Percentiles rank a stretch among this genome's conserved stretches.
Evolutionary conservation across 2,888 invertebrate species (phyloP).

Genomic region (Hermodice carunculata): DNA sequence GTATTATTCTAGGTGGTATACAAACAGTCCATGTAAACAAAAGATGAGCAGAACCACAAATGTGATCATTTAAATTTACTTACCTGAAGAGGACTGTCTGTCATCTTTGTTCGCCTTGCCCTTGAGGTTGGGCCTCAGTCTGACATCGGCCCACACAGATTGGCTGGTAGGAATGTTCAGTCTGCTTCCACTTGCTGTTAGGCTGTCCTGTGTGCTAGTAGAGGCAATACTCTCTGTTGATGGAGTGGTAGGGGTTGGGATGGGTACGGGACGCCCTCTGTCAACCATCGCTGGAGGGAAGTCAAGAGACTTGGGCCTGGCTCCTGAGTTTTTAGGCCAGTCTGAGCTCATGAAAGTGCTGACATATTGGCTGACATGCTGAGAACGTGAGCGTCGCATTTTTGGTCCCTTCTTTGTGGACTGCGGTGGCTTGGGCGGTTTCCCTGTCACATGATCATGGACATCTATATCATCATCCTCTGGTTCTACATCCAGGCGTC

Average conservation of each 20-base stretch:
- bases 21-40: not conserved
- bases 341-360: no score
- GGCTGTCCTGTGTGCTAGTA: not conserved
- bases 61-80: no score
- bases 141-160: conserved; percentile 24
- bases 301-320: conserved; percentile 9
- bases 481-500: conserved; percentile 17
- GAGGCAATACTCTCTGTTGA: conserved; percentile 11
- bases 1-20: no score
- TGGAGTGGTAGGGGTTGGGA: conserved; percentile 19
- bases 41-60: no score
- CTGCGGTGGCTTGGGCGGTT: conserved; percentile 5
- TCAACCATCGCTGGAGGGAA: no score
- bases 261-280: conserved; percentile 11
- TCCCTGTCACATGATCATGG: not conserved
- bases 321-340: no score
- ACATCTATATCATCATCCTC: conserved; percentile 10
- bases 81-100: conserved; percentile 64
- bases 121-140: conserved; percentile 9
- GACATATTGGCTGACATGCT: no score
- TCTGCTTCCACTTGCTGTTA: not conserved
- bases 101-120: conserved; percentile 45
- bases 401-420: not conserved
- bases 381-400: conserved; percentile 12
- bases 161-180: conserved; percentile 20